Base-by-base conservation (phyloP, 2,888 invertebrate genomes). In the Lasioglossum pauxillum region DNA sequence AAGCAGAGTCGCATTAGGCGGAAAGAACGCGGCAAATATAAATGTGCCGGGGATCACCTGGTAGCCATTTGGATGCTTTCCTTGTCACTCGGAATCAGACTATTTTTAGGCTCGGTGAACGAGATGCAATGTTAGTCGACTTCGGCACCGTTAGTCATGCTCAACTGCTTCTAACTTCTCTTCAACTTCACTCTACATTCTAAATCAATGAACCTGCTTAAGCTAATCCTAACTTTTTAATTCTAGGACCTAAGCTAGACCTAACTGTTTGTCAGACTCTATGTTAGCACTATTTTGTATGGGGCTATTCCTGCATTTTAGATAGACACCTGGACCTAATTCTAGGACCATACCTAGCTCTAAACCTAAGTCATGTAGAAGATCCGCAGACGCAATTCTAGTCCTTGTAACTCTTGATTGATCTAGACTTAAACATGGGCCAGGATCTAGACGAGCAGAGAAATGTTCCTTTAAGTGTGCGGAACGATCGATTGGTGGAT, bases 21-120 rank as follows among this genome's bases (percentile, higher is more conserved):
- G 7, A 41, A 79, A 75, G 78, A 84, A 67, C 46, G 23, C 75
- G 27, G 60, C 75, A 84, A 78, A 84, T 84, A 84, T 78, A 84
- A 82, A 82, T 73, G 27, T 35, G 38, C 16, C 38, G 38, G 38
- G 69, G 69, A 69, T 38, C 35, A 38, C 38, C 69, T 38, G 69
- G 23, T 69, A 38, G 35, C 69, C 69, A 38, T 69, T 38, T 38
- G 23, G 69, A 69, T 69, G 38, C 23, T 10, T 23, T 35, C 12
- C 69, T 69, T 35, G 38, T 69, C 69, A 38, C 23, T 23, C 8
- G 35, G 38, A 69, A 69, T 69, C 69, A 35, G 4, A 23, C 35
- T 69, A 69, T 69, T 69, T 69, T 35, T 8, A 35, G 69, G 23
- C 10, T 4, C 23, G 35, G 19, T 23, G 23, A 10, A 19, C 38